Base-by-base conservation (phyloP, 2,113 vertebrate genomes). In the Channa maculata region DNA sequence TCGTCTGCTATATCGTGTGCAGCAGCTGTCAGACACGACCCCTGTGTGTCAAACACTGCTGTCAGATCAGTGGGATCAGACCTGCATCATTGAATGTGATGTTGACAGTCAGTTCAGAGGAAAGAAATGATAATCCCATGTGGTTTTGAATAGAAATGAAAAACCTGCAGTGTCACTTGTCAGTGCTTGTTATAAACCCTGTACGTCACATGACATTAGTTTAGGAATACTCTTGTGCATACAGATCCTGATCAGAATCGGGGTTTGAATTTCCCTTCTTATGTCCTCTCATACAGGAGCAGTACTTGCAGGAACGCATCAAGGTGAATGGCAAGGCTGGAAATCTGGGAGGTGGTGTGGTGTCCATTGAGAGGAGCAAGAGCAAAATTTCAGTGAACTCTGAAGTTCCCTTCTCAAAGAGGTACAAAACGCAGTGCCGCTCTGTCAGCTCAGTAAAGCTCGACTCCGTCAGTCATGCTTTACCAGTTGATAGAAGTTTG, bases 321-420 rank as follows among this genome's bases (percentile, higher is more conserved):
- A 99, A 99, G 83, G 98, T 99, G 77, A 99, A 99, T 0, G 98
- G 98, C 9, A 99, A 99, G 82, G 96, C 97, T 0, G 98, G 98
- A 34, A 98, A 96, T 79, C 93, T 99, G 0, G 98, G 97, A 0
- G 96, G 96, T 5, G 97, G 97, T 0, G 96, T 96, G 6, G 96
- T 99, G 60, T 97, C 96, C 83, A 98, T 99, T 0, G 98, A 99
- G 65, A 95, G 98, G 73, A 99, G 97, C 95, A 99, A 99, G 91
- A 99, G 96, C 91, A 99, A 98, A 92, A 99, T 99, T 50, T 95
- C 96, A 0, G 97, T 99, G 57, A 96, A 96, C 0, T 99, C 98
- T 0, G 97, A 99, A 89, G 96, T 99, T 75, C 97, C 98, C 0
- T 99, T 99, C 88, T 99, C 98, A 44, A 99, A 99, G 93, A 98